Evolutionary conservation across 2,888 invertebrate species (phyloP).

Genomic region (Pedicia rivosa): DNA sequence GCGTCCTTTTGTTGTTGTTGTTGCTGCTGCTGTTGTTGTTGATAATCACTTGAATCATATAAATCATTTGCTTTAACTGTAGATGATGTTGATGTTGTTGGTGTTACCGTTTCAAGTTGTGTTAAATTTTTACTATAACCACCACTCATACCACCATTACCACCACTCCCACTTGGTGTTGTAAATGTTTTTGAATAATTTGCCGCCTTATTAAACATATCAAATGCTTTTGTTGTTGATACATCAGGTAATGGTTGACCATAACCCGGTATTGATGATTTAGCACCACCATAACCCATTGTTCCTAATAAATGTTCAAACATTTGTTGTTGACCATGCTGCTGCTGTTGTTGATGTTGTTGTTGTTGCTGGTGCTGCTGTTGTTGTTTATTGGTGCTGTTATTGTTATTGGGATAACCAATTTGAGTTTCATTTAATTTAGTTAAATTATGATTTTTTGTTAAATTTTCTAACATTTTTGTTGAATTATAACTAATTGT

Average conservation of each 20-base stretch:
- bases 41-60: neutral
- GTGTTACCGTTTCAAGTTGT: constrained; percentile 14
- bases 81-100: constrained; percentile 14
- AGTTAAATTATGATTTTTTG: too few species aligned
- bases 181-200: constrained; percentile 17
- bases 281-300: constrained; percentile 23
- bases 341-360: constrained; percentile 9
- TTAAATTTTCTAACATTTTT: too few species aligned
- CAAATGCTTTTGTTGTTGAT: constrained; percentile 27
- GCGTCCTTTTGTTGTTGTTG: neutral
- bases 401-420: too few species aligned
- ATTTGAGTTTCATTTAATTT: too few species aligned
- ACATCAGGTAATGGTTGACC: constrained; percentile 16
- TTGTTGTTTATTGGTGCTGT: constrained; percentile 12
- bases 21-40: neutral
- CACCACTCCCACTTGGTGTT: neutral
- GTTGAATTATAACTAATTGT: too few species aligned
- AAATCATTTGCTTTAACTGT: too few species aligned
- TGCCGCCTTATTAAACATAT: constrained; percentile 30
- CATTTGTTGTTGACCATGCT: constrained; percentile 16
- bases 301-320: constrained; percentile 28
- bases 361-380: constrained; percentile 9
- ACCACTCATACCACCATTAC: neutral
- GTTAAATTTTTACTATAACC: neutral
- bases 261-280: constrained; percentile 13